Evolutionary conservation across 2,797 vertebrate genomes (phyloP).

Genomic region (Chelidonichthys spinosus): DNA sequence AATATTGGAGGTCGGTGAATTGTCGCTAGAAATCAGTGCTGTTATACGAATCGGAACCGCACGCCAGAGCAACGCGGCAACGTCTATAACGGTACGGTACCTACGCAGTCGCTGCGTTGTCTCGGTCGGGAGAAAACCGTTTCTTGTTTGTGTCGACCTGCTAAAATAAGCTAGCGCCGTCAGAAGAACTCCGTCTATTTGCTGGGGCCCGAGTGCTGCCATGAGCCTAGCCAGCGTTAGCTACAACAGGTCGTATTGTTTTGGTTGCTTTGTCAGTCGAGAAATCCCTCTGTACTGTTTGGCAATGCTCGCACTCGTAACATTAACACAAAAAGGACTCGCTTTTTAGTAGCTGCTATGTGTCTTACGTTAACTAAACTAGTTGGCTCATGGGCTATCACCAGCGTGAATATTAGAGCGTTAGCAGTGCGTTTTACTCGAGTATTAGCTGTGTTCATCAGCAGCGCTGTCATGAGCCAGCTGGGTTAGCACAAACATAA

Average conservation of each 20-base stretch:
- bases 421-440: slow-evolving; percentile 13
- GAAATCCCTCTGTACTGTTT: not conserved
- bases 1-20: slow-evolving; percentile 49
- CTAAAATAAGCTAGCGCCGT: slow-evolving; percentile 69
- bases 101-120: slow-evolving; percentile 3
- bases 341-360: not conserved
- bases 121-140: slow-evolving; percentile 14
- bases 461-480: not conserved
- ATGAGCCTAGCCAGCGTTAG: slow-evolving; percentile 37
- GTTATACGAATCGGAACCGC: not conserved
- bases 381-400: slow-evolving; percentile 12
- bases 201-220: slow-evolving; percentile 62
- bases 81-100: slow-evolving; percentile 38
- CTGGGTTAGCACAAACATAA: not conserved
- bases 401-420: not conserved
- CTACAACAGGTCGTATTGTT: slow-evolving; percentile 65
- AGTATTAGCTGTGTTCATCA: slow-evolving; percentile 12
- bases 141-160: slow-evolving; percentile 50
- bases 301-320: not conserved
- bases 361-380: not conserved
- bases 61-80: not conserved
- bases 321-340: not conserved
- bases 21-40: slow-evolving; percentile 5
- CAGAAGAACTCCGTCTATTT: slow-evolving; percentile 78
- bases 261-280: slow-evolving; percentile 7